These are phyloP conservation scores for Panagrolaimus sp. DNA, from an alignment of 1,140 invertebrate species.

Conservation along the genomic window DNA sequence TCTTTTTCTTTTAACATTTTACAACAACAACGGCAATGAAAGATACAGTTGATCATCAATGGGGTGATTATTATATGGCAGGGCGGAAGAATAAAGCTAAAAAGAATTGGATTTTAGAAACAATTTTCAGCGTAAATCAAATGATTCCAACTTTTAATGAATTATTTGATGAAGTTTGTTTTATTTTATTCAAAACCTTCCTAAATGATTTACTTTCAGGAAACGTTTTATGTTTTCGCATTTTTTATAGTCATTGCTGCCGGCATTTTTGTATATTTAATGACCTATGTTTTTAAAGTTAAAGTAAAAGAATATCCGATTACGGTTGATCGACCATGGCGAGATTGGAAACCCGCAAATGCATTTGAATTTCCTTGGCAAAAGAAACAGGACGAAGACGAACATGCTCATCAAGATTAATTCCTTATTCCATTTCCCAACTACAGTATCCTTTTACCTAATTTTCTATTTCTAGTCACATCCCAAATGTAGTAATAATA, in stretches of 20 bases:
- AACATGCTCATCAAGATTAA: slow-evolving; percentile 11
- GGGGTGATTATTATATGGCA: slow-evolving; percentile 47
- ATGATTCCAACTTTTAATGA: slow-evolving; percentile 48
- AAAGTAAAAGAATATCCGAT: slow-evolving; percentile 37
- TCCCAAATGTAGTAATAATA: too few species aligned
- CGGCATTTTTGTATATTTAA: slow-evolving; percentile 38
- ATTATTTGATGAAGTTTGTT: slow-evolving; percentile 47
- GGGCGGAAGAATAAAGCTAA: slow-evolving; percentile 32
- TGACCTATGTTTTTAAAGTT: slow-evolving; percentile 39
- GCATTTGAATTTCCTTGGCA: slow-evolving; percentile 43
- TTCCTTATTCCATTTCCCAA: not conserved
- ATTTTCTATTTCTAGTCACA: slow-evolving; percentile 9
- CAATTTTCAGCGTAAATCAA: slow-evolving; percentile 44
- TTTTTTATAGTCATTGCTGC: slow-evolving; percentile 38
- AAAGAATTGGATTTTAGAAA: slow-evolving; percentile 39
- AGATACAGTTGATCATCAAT: slow-evolving; percentile 21
- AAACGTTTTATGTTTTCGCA: slow-evolving; percentile 48
- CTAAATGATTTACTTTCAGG: slow-evolving; percentile 27
- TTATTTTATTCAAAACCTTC: not conserved
- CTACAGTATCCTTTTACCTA: not conserved
- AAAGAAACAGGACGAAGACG: not conserved
- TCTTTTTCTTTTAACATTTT: not conserved
- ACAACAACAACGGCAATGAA: not conserved
- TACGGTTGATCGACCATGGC: slow-evolving; percentile 40
- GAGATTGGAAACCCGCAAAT: slow-evolving; percentile 48